Evolutionary conservation across 1,140 invertebrate species (phyloP).

Genomic region (Magallana gigas): DNA sequence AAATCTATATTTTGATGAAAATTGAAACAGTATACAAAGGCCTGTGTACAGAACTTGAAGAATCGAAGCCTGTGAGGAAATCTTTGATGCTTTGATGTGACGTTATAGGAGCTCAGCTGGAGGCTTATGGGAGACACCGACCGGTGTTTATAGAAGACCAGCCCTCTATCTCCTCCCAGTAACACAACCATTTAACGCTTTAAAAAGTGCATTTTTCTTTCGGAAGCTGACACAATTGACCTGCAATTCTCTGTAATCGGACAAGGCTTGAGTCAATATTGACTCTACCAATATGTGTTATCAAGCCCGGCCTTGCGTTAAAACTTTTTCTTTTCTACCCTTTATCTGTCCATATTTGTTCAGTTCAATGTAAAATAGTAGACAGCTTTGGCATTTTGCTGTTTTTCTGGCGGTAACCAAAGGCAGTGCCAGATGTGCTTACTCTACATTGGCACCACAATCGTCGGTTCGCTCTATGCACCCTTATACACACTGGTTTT

Average conservation of each 20-base stretch:
- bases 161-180: neutral
- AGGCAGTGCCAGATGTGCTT: neutral
- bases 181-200: neutral
- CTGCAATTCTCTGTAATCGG: neutral
- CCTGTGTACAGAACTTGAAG: no score
- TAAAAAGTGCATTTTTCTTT: neutral
- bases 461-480: neutral
- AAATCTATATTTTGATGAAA: no score
- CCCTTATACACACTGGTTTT: neutral
- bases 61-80: no score
- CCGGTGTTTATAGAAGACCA: neutral
- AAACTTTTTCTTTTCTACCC: neutral
- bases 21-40: no score
- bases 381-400: neutral
- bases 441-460: neutral
- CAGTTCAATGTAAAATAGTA: neutral
- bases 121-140: no score
- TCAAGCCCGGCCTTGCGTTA: neutral
- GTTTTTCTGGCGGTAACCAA: neutral
- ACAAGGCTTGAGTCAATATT: neutral
- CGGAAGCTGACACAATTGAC: slow-evolving; percentile 16
- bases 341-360: slow-evolving; percentile 34
- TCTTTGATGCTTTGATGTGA: no score
- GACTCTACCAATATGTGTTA: slow-evolving; percentile 23
- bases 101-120: no score